Conservation (phyloP, 2,888 invertebrate genomes). For the Eurytoma californica region DNA sequence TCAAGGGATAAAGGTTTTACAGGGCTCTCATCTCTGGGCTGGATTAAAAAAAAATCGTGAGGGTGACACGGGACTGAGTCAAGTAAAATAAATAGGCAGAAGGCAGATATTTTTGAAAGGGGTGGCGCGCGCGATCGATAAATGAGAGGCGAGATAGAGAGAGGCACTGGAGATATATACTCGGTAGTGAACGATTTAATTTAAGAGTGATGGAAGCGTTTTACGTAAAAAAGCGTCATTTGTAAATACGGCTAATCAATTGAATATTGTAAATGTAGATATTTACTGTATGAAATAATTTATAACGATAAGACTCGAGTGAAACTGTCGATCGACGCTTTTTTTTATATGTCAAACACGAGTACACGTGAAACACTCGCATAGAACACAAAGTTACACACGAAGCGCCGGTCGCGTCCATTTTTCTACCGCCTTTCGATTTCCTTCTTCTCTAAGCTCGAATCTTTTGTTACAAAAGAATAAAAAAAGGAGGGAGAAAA, state of each 20-base stretch:
- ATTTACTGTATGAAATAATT: conserved; percentile 62
- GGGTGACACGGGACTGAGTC: conserved; percentile 15
- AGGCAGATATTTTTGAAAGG: conserved; percentile 38
- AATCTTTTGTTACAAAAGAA: conserved; percentile 58
- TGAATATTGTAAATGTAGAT: conserved; percentile 69
- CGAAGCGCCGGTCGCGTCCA: conserved; percentile 30
- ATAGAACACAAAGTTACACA: conserved; percentile 50
- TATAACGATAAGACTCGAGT: conserved; percentile 64
- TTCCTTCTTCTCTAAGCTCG: conserved; percentile 22
- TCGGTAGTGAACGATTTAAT: conserved; percentile 56
- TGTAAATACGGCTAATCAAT: conserved; percentile 70
- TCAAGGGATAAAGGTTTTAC: conserved; percentile 4
- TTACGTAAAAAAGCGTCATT: conserved; percentile 48
- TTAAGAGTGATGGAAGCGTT: conserved; percentile 42
- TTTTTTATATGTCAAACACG: conserved; percentile 66
- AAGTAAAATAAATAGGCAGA: conserved; percentile 23
- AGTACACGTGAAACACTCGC: conserved; percentile 51
- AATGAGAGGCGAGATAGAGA: background rate
- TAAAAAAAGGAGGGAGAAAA: conserved; percentile 38
- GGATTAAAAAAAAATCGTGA: conserved; percentile 8
- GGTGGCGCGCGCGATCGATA: conserved; percentile 32
- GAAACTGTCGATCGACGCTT: conserved; percentile 70
- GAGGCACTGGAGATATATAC: conserved; percentile 20
- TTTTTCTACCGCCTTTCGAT: conserved; percentile 34
- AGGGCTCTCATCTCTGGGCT: conserved; percentile 30